Base-by-base conservation (phyloP, 1,140 invertebrate genomes). In the Kradibia gibbosae region DNA sequence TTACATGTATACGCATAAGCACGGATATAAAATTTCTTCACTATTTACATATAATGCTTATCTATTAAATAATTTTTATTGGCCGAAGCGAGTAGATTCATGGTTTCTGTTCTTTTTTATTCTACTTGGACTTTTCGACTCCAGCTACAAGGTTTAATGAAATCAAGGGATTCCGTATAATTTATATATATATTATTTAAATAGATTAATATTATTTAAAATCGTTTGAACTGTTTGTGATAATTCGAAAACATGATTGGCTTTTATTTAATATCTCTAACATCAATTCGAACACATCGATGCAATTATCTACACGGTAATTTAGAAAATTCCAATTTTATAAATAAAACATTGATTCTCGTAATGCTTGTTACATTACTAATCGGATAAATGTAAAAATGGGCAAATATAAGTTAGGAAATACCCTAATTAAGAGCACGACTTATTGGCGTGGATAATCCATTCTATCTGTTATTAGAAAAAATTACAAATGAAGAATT, bases 21-120 rank as follows among this genome's bases (percentile, higher is more conserved):
- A 31, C 55, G 28, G 20, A 74, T 80, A 80, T 62, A 80, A 80
- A 80, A 74, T 39, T 65, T 74, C 31, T 42, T n/a, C 50, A 20
- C 31, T 80, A 80, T 80, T 48, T 80, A 80, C 78, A 80, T 25
- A 25, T 45, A 74, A 65, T 74, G 42, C 48, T 80, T 39, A 25
- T 65, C 78, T 65, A 80, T 48, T 34, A 60, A 3, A 17, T 48
- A 22, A 42, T 60, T 17, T 20, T 28, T 45, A 55, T 72, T 17
- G 55, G 15, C 36, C 72, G 48, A 72, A 72, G 72, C 25, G 67
- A n/a, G 36, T 39, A 60, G 20, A 79, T 72, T 39, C 25, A 28
- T 72, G n/a, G 0, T 28, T 57, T 62, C 22, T 39, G n/a, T 65
- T 7, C 57, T 8, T 31, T 25, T 48, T 28, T 1, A 15, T 22